Conservation (phyloP, 2,113 vertebrate genomes). For the Okapia johnstoni region DNA sequence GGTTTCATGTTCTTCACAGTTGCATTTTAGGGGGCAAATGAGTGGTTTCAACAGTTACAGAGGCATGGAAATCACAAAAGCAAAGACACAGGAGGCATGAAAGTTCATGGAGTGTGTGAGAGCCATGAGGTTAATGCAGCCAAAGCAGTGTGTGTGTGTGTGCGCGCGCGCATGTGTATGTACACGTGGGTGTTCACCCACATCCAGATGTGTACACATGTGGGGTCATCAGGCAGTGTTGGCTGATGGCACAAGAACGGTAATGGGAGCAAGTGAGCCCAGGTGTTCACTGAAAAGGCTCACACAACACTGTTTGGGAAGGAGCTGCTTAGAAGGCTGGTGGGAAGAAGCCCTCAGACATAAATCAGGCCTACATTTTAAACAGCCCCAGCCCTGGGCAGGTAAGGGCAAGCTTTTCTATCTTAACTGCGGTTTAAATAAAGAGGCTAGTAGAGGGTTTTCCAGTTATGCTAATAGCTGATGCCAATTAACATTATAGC, state of each 20-base stretch:
- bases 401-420: not conserved
- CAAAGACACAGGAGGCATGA: not conserved
- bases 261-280: not conserved
- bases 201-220: not conserved
- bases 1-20: not conserved
- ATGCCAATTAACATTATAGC: not conserved
- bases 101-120: not conserved
- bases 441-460: not conserved
- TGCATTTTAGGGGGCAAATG: not conserved
- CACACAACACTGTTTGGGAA: not conserved
- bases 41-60: not conserved
- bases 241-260: rapidly evolving
- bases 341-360: not conserved
- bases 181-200: not conserved
- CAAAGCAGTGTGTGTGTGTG: not conserved
- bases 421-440: not conserved
- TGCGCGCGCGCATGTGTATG: rapidly evolving
- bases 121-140: not conserved
- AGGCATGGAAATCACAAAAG: not conserved
- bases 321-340: not conserved
- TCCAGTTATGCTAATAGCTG: not conserved
- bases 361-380: not conserved
- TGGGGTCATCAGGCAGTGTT: rapidly evolving
- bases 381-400: not conserved
- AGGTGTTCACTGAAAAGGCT: not conserved